Evolutionary conservation across 2,797 vertebrate genomes (phyloP), one percentile per base, ranked within the genome.

Genomic region (Mus minutoides): DNA sequence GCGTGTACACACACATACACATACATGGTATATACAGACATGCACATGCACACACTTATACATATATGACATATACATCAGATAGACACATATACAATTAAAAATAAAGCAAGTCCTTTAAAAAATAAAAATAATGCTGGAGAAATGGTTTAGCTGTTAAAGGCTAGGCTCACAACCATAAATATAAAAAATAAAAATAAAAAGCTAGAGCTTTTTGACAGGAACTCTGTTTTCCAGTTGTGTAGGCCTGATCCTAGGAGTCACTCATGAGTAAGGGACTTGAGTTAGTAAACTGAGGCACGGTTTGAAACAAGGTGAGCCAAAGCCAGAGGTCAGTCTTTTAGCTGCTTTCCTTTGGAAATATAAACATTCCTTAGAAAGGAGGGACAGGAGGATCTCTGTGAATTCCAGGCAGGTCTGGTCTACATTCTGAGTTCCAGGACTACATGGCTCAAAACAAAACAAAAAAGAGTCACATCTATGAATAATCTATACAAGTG

Each of bases 201-300:
- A 92, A 92, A 83, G 40, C 22, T 93, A 60, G 19, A 9, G 46
- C 4, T 54, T 88, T 96, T 58, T 69, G 22, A 76, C 56, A 62
- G 54, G 77, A 91, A 93, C 88, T 83, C 91, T 49, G 34, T 52
- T 83, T 88, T 83, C 69, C 62, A 84, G 60, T 37, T 56, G n/a
- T 43, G 13, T 52, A 88, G 64, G 40, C 83, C 40, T 49, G 26
- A 26, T 43, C 31, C 34, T 56, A 76, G 78, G 78, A 91, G 54
- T 84, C 76, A 79, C 77, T 52, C 29, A 24, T 91, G 62, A 79
- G n/a, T n/a, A 67, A 29, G 40, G 16, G 26, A 46, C 49, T 92
- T 10, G 31, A 58, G 17, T 67, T 67, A 85, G 52, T 24, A 96
- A 94, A 92, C 14, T 46, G 82, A 94, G 56, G 75, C 40, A 86